These are phyloP conservation scores for Pogonocichla stellata DNA, from an alignment of 2,113 vertebrate genomes.

Conservation along the genomic window DNA sequence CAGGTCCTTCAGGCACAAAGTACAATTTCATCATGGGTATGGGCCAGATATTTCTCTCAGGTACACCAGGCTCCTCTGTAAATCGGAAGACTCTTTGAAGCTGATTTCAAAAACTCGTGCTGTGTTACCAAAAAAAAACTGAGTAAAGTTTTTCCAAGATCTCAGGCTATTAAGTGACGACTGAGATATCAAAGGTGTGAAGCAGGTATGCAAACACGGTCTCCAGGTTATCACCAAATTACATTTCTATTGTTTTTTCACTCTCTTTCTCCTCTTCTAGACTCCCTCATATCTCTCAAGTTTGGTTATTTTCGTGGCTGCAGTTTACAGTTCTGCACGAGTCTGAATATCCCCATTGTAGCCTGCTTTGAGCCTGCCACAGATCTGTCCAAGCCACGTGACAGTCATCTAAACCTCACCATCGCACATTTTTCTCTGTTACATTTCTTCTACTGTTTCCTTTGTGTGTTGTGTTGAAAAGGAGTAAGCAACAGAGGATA, in stretches of 20 bases:
- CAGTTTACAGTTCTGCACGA: neutral
- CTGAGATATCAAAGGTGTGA: neutral
- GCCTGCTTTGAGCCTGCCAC: neutral
- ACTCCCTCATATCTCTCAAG: neutral
- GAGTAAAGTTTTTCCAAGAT: neutral
- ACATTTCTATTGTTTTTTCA: neutral
- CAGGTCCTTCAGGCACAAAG: neutral
- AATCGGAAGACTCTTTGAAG: neutral
- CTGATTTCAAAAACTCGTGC: neutral
- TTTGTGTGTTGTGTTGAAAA: neutral
- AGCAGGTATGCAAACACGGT: neutral
- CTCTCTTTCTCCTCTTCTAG: neutral
- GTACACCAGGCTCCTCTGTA: neutral
- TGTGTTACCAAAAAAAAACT: neutral
- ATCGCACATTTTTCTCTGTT: neutral
- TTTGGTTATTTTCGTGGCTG: neutral
- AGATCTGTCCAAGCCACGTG: neutral
- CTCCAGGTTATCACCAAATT: neutral
- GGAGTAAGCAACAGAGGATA: neutral
- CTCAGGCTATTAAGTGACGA: neutral
- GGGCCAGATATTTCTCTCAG: neutral
- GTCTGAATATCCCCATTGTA: neutral
- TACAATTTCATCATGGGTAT: neutral
- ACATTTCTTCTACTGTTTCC: constrained; percentile 3
- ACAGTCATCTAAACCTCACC: neutral